A percentile compares a stretch with the other conserved stretches of the same genome.
Conservation (phyloP, 2,113 vertebrate species). For the Cyrtonyx montezumae region DNA sequence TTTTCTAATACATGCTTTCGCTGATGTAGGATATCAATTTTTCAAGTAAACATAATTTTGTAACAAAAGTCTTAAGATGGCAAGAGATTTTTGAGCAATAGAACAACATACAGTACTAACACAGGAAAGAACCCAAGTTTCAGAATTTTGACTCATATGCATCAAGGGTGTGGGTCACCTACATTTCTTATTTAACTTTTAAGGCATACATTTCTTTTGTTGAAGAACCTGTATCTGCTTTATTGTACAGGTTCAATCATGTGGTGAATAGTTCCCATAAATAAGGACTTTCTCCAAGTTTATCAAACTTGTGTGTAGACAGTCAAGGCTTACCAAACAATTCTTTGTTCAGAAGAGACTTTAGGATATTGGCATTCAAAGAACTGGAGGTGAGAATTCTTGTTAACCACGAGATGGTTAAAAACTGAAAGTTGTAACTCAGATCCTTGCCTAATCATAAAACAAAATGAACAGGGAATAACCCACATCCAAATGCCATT, state of each 20-base stretch:
- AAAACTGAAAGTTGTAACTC: not conserved
- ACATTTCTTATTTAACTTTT: not conserved
- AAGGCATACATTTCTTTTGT: accelerated
- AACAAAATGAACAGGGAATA: not conserved
- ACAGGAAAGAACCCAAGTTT: not conserved
- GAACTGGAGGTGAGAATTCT: not conserved
- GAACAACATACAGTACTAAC: not conserved
- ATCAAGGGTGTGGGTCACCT: not conserved
- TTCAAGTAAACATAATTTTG: not conserved
- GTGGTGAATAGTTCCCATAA: not conserved
- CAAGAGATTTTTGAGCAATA: not conserved
- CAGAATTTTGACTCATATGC: not conserved
- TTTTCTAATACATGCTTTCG: not conserved
- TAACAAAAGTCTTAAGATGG: not conserved
- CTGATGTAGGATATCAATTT: not conserved
- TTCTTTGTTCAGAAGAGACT: not conserved
- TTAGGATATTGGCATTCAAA: not conserved
- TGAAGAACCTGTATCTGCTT: not conserved
- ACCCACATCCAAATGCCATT: not conserved
- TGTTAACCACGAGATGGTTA: not conserved
- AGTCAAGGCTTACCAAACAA: not conserved
- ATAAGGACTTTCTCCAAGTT: not conserved
- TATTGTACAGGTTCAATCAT: not conserved
- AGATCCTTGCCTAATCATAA: not conserved
- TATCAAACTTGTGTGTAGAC: not conserved